Base-by-base conservation (phyloP, 2,113 vertebrate species). In the Cryptotis parvus region DNA sequence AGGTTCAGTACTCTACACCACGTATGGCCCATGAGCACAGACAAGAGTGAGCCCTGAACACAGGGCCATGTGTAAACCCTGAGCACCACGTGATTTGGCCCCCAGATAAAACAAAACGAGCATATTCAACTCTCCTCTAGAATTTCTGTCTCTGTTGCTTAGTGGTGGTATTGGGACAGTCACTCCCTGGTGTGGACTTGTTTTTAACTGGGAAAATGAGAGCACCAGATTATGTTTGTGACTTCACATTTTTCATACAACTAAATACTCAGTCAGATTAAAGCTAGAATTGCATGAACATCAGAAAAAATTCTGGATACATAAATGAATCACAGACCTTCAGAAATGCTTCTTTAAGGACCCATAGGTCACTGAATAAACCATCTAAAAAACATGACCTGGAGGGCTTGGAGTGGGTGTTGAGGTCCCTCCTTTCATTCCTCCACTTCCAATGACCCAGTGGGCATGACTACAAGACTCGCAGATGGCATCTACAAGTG, bases 161-260 rank as follows among this genome's bases (percentile, higher is more conserved):
- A 37, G 0, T 33, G 11, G 4, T 58, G 6, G 10, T 24, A 37
- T 11, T 26, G 16, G 26, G 2, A 1, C 26, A 33, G 7, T 10
- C 16, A 65, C 6, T 37, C 45, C 33, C 43, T 31, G 29, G 4
- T 45, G 1, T 8, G 4, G 29, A 15, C 22, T 81, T 43, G 61
- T 89, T 77, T 66, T 27, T 39, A 37, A 69, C 3, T 37, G 20
- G 4, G 69, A 74, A 86, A 87, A 77, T 73, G 1, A 68, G 27
- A 68, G 6, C 6, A 33, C 63, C 81, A 74, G 75, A 29, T 84
- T 41, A 16, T 12, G 63, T 33, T 27, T 33, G 20, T 55, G 26
- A 87, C 29, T 87, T 39, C 43, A 18, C 2, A 16, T 49, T 82
- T 70, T 78, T 33, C 22, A 9, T 72, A 37, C 39, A 20, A 83